Evolutionary conservation across 2,113 vertebrate species (phyloP).

Genomic region (Suricata suricatta): DNA sequence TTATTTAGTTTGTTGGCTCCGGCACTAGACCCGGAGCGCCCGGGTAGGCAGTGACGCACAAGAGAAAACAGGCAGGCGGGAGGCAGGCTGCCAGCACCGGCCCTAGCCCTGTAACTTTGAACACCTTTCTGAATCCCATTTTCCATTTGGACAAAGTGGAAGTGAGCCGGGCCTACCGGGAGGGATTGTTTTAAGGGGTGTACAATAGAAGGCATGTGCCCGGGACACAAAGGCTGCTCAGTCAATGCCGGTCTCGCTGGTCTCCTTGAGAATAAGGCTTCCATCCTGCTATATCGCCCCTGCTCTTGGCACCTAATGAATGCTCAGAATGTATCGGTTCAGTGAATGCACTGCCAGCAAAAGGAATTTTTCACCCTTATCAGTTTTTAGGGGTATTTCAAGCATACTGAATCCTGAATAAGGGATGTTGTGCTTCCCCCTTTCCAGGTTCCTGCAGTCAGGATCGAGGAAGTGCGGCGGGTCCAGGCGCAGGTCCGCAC

Average conservation of each 20-base stretch:
- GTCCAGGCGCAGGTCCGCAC: accelerated
- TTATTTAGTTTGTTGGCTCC: not conserved
- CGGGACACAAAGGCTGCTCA: not conserved
- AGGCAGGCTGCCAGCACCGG: not conserved
- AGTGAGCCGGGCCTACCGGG: not conserved
- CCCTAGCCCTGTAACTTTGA: not conserved
- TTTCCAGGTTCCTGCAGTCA: not conserved
- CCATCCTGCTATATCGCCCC: not conserved
- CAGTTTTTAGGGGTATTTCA: not conserved
- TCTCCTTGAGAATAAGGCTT: not conserved
- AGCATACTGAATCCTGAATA: not conserved
- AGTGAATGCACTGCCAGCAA: not conserved
- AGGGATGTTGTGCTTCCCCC: not conserved
- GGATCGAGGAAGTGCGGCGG: accelerated
- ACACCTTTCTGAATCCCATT: not conserved
- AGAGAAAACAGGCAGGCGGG: not conserved
- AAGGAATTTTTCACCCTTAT: not conserved
- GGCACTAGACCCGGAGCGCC: accelerated
- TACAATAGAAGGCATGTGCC: accelerated
- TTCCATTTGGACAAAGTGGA: not conserved
- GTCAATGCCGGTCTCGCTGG: not conserved
- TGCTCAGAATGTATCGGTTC: not conserved
- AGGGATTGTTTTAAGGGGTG: not conserved
- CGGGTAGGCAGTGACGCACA: not conserved
- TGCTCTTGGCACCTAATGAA: not conserved